These are phyloP conservation scores for Eurystomus gularis DNA, from an alignment of 2,113 vertebrate genomes.

Conservation along the genomic window DNA sequence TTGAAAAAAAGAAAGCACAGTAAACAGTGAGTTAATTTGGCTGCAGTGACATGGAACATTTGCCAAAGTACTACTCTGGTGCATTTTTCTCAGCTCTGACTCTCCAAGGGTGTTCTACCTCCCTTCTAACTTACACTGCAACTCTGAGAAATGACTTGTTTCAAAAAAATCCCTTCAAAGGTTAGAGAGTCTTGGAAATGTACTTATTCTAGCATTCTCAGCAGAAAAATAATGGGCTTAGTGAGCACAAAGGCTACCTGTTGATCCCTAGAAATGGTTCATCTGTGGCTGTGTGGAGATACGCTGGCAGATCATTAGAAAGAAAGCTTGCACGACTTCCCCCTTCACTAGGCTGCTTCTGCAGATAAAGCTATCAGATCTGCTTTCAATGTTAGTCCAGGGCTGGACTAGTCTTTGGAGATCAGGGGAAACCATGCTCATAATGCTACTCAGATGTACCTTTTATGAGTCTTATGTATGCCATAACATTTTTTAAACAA, in stretches of 20 bases:
- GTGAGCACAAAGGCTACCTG: background rate
- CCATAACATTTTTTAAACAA: background rate
- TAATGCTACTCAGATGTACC: background rate
- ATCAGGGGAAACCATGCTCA: background rate
- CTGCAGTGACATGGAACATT: background rate
- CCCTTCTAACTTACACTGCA: background rate
- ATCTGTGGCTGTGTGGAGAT: background rate
- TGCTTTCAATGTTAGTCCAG: background rate
- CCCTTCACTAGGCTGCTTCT: background rate
- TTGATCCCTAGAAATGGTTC: background rate
- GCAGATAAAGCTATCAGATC: background rate
- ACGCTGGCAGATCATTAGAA: background rate
- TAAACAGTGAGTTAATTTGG: constrained; percentile 38
- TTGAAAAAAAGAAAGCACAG: background rate
- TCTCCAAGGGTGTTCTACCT: constrained; percentile 17
- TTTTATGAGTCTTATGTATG: background rate
- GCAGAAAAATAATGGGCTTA: background rate
- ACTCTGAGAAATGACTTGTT: constrained; percentile 29
- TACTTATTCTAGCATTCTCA: background rate
- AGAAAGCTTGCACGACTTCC: background rate
- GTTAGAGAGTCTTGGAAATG: background rate
- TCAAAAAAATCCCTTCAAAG: background rate
- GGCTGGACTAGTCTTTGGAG: background rate
- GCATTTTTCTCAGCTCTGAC: constrained; percentile 23
- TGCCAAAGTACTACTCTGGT: constrained; percentile 45